Conservation (phyloP, 2,113 vertebrate species). For the Thymallus thymallus region DNA sequence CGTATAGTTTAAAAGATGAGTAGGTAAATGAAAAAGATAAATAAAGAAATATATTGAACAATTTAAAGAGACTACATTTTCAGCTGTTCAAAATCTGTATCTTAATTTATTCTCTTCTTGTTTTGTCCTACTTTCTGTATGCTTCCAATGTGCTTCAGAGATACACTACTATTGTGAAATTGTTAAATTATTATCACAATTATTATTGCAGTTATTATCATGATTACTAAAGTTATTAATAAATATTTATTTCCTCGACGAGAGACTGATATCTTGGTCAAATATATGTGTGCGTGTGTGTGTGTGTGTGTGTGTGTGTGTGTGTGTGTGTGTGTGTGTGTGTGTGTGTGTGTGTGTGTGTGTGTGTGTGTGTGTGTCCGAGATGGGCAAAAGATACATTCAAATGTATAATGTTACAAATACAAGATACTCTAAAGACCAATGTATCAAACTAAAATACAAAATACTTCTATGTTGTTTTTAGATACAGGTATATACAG, state of each 20-base stretch:
- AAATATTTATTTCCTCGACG: constrained; percentile 75
- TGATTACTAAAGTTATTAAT: constrained; percentile 72
- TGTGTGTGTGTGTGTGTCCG: constrained; percentile 7
- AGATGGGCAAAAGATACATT: neutral
- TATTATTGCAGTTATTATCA: constrained; percentile 66
- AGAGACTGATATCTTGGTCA: constrained; percentile 20
- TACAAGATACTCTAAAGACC: too few relatives aligned
- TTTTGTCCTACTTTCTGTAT: constrained; percentile 60
- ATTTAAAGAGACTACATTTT: constrained; percentile 52
- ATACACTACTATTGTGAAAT: constrained; percentile 72
- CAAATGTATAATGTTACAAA: too few relatives aligned
- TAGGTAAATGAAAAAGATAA: constrained; percentile 36
- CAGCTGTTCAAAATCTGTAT: constrained; percentile 53
- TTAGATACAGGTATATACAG: too few relatives aligned
- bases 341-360: constrained; percentile 11
- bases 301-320: neutral
- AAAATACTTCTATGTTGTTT: too few relatives aligned
- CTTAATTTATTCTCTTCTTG: constrained; percentile 48
- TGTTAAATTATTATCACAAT: constrained; percentile 68
- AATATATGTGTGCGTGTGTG: constrained; percentile 1
- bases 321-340: neutral
- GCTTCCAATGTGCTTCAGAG: constrained; percentile 71
- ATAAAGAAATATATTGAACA: constrained; percentile 56
- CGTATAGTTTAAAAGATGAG: constrained; percentile 45
- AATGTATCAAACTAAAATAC: too few relatives aligned